Evolutionary conservation across 2,113 vertebrate species (phyloP), one percentile per base, ranked within the genome.

Genomic region (Cryptomyrus ogoouensis): DNA sequence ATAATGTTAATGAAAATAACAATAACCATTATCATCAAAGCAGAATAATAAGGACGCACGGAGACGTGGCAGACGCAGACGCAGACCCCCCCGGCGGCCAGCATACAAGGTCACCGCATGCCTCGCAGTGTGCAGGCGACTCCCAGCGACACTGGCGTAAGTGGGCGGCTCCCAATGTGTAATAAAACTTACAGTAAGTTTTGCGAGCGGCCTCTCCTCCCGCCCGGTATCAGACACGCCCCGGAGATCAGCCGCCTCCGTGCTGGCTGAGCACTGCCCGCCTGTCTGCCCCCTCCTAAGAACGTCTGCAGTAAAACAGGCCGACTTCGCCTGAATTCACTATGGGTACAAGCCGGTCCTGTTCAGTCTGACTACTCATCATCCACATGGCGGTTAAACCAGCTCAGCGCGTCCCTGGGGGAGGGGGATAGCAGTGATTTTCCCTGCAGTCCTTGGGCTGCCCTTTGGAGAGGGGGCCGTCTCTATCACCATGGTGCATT

Each of bases 1-100:
- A 31, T 27, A 77, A 66, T 77, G 62, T 84, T 50, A 74, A 31
- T 74, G 44, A 84, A 84, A 47, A 88, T 50, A 88, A 88, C 44
- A 47, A 47, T 88, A 66, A 70, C 88, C 56, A 88, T 88, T 50
- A 77, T 35, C 58, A 46, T 49, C 46, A 74, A 66, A 6, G 44
- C 42, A 46, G 62, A 88, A 35, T 77, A 49, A 74, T 50, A 47
- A 31, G 24, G n/a, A 31, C 0, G 47, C 31, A 4, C 4, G 42
- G 46, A 24, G 62, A 44, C 87, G 15, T 9, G 66, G 5, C 5
- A 19, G 44, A 42, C n/a, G 7, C 88, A 47, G 8, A n/a, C n/a
- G n/a, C n/a, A n/a, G n/a, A n/a, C 21, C n/a, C 13, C 85, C 85
- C 49, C 13, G 7, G 24, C 70, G n/a, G 12, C 3, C 27, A 21